These are phyloP conservation scores for Anoura caudifer DNA, from an alignment of 2,113 vertebrate species.

Conservation along the genomic window DNA sequence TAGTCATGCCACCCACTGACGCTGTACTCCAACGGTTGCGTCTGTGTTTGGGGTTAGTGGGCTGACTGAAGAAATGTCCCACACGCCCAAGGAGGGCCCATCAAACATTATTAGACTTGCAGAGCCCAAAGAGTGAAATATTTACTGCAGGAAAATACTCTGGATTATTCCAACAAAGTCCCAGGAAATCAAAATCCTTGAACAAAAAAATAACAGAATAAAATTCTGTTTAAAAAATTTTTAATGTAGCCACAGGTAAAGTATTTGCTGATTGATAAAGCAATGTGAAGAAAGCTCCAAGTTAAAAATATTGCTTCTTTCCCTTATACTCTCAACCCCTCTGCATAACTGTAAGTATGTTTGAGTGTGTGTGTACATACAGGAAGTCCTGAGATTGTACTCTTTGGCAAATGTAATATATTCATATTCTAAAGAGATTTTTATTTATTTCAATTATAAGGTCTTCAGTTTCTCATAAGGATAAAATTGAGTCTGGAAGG, in stretches of 20 bases:
- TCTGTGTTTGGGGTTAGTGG: not conserved
- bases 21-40: not conserved
- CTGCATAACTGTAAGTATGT: not conserved
- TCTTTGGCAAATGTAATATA: not conserved
- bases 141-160: not conserved
- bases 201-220: not conserved
- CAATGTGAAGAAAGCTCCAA: not conserved
- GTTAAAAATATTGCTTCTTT: not conserved
- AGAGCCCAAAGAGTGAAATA: not conserved
- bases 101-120: not conserved
- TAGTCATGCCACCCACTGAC: not conserved
- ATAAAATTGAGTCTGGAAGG: not conserved
- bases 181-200: not conserved
- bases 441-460: slow-evolving; percentile 14
- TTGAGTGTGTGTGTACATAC: too few relatives aligned
- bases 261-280: not conserved
- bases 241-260: not conserved
- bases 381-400: not conserved
- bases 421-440: not conserved
- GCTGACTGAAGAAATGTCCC: not conserved
- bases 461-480: not conserved
- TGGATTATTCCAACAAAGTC: not conserved
- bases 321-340: not conserved
- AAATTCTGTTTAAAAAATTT: not conserved
- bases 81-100: not conserved